A percentile compares a stretch with the other conserved stretches of the same genome.
These are phyloP conservation scores for Aspidiotus destructor DNA, from an alignment of 2,888 invertebrate species.

Conservation along the genomic window DNA sequence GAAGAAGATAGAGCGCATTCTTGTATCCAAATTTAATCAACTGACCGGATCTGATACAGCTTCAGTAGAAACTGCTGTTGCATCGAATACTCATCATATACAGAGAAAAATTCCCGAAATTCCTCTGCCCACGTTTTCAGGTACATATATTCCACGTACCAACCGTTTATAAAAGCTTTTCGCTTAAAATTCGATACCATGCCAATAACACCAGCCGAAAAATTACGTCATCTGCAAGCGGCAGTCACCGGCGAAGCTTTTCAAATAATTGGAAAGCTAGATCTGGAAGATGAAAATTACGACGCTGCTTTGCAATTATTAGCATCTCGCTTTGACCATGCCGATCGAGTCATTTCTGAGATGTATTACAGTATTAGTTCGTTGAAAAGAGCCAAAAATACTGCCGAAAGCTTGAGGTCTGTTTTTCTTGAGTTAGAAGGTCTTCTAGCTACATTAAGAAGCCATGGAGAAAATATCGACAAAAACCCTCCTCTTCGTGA, in stretches of 20 bases:
- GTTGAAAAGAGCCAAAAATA: not conserved
- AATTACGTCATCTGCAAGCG: not conserved
- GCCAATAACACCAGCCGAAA: not conserved
- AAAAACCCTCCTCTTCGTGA: not conserved
- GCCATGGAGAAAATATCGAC: not conserved
- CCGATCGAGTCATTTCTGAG: not conserved
- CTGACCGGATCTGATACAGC: no score
- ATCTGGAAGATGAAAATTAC: not conserved
- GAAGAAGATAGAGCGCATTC: no score
- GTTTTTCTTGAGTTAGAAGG: not conserved
- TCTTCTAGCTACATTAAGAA: not conserved
- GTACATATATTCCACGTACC: no score
- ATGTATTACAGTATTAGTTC: not conserved
- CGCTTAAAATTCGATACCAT: not conserved
- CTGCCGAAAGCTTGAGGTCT: not conserved
- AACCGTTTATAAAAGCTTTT: not conserved
- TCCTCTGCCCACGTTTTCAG: no score
- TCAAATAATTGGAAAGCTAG: not conserved
- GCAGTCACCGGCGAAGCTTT: not conserved
- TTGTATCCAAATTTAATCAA: no score
- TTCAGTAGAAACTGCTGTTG: no score
- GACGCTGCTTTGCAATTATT: not conserved
- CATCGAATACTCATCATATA: no score
- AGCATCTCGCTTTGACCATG: not conserved
- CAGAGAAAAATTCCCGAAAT: no score